Evolutionary conservation across 2,888 invertebrate species (phyloP), one percentile per base, ranked within the genome.

Genomic region (Pomacea canaliculata): DNA sequence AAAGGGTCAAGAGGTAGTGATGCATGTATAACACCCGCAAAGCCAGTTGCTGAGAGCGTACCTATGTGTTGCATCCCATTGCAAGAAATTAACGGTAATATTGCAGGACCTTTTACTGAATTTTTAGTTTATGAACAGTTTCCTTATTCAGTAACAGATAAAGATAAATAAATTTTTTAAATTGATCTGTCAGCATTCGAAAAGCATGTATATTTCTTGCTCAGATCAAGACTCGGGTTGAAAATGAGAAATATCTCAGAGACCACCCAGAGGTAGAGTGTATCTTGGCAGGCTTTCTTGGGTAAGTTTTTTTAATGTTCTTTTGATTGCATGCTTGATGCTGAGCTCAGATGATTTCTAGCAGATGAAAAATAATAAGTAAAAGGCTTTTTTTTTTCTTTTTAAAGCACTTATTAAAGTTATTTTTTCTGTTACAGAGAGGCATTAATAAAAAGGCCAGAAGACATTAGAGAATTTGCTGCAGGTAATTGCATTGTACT

Each of bases 191-290:
- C 37, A 37, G 37, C 37, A 23, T 51, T 51, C 13, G 51, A 51
- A 51, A 51, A 51, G 51, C 51, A 56, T 56, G 51, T 16, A 37
- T 16, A 59, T 68, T 74, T 78, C 48, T 66, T 74, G 84, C 84
- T 10, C 83, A 90, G 89, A 85, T 89, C n/a, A 83, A 89, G 76
- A 88, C 89, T 46, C 77, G 90, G 70, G 75, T 86, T 73, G 88
- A 87, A 76, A 90, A 90, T 85, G 90, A 90, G 78, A 84, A 82
- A 60, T 90, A 90, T 77, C 76, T 90, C 46, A 80, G 90, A 71
- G 83, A 87, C 56, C 90, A 90, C 76, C 90, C 90, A 68, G 90
- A 90, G 81, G 89, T 90, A 5, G 89, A 90, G 78, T 90, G 90
- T 74, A 80, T 90, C 12, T 80, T 90, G 27, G 86, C 87, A 70